Conservation (phyloP, 2,113 vertebrate genomes). For the Jacana jacana region DNA sequence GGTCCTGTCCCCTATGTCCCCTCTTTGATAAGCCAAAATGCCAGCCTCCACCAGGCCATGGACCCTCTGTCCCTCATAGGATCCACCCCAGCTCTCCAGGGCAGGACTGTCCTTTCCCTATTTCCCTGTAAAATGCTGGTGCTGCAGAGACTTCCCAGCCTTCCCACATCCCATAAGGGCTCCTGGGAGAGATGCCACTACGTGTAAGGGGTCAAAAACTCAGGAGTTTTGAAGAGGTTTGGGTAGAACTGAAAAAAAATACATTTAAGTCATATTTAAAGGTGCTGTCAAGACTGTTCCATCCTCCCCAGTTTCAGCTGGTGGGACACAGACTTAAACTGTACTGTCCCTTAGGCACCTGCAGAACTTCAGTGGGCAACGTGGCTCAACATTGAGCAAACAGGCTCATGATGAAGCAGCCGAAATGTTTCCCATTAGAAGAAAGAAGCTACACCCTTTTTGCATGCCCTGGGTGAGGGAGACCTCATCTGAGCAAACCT, state of each 20-base stretch:
- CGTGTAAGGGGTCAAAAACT: rapidly evolving
- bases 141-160: neutral
- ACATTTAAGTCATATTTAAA: neutral
- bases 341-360: neutral
- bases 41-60: rapidly evolving
- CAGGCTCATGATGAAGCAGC: neutral
- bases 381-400: rapidly evolving
- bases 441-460: neutral
- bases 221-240: neutral
- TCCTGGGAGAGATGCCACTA: neutral
- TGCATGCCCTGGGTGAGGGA: neutral
- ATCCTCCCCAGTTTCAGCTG: neutral
- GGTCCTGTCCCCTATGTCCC: rapidly evolving
- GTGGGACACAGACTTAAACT: neutral
- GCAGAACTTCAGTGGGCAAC: neutral
- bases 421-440: neutral
- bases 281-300: too few species aligned
- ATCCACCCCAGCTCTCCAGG: neutral
- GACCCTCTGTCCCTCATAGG: neutral
- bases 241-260: neutral
- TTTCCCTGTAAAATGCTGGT: neutral
- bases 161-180: rapidly evolving
- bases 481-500: neutral
- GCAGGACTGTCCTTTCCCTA: neutral
- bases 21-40: rapidly evolving